Percentiles rank a stretch among this genome's conserved stretches.
These are phyloP conservation scores for Liposcelis brunnea DNA, from an alignment of 2,888 invertebrate species.

Conservation along the genomic window DNA sequence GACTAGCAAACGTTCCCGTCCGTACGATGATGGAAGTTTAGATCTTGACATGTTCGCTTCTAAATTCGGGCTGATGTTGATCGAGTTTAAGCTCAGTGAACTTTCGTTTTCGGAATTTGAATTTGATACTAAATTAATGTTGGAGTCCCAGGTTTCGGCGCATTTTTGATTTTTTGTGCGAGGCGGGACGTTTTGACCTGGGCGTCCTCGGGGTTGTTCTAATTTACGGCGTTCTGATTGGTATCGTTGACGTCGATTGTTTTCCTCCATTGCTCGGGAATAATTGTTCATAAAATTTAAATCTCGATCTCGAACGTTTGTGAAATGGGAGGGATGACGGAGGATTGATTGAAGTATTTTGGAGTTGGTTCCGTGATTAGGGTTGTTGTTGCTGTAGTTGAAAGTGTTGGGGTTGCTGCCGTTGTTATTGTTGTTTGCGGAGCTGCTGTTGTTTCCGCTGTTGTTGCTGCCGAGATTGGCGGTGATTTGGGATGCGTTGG, in stretches of 20 bases:
- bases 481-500: background rate
- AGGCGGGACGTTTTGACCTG: background rate
- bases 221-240: no score
- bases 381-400: no score
- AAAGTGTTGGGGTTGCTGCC: background rate
- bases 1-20: no score
- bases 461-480: background rate
- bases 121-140: conserved; percentile 3
- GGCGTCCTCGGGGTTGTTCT: background rate
- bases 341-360: no score
- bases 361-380: no score
- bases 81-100: background rate
- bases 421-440: conserved; percentile 3
- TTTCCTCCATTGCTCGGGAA: no score
- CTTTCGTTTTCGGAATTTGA: conserved; percentile 1
- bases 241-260: no score
- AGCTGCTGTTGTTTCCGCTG: conserved; percentile 7
- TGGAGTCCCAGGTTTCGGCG: conserved; percentile 1
- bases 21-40: no score
- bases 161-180: background rate
- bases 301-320: no score
- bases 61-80: background rate
- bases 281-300: no score
- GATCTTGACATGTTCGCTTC: no score
- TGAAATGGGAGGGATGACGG: no score